These are phyloP conservation scores for Thermophis baileyi DNA, from an alignment of 2,113 vertebrate species.

Conservation along the genomic window DNA sequence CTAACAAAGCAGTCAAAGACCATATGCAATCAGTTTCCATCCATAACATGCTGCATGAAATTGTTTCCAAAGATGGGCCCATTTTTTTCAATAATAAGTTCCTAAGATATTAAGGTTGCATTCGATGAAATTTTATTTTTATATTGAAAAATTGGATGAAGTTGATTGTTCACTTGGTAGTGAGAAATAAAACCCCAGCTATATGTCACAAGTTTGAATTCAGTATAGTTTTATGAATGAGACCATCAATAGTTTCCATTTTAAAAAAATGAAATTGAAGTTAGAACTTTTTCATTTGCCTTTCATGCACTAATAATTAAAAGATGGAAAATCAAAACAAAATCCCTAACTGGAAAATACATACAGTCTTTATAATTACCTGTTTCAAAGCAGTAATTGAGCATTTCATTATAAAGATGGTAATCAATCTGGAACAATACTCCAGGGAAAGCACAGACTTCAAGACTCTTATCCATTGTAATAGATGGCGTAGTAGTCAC, in stretches of 20 bases:
- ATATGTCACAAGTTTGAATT: constrained; percentile 50
- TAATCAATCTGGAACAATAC: constrained; percentile 55
- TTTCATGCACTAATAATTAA: constrained; percentile 56
- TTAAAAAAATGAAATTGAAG: constrained; percentile 38
- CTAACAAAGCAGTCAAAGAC: not conserved
- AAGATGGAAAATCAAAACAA: constrained; percentile 42
- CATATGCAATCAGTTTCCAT: not conserved
- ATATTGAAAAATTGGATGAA: constrained; percentile 55
- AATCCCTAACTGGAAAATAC: constrained; percentile 54
- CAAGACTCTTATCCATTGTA: constrained; percentile 27
- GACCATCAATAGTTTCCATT: constrained; percentile 34
- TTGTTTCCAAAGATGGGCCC: constrained; percentile 20
- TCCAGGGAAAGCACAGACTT: constrained; percentile 36
- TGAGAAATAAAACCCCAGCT: constrained; percentile 50
- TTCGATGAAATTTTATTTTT: constrained; percentile 45
- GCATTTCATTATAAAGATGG: constrained; percentile 53
- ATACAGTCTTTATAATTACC: constrained; percentile 57
- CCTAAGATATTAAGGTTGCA: constrained; percentile 33
- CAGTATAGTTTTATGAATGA: constrained; percentile 45
- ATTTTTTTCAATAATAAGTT: not conserved
- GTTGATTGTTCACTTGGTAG: constrained; percentile 42
- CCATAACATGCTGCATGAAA: not conserved
- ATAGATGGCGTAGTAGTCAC: constrained; percentile 40
- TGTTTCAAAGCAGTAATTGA: constrained; percentile 59
- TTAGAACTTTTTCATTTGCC: constrained; percentile 49